phyloP scores from a whole-genome alignment of 2,888 invertebrate species.

The Marasmarcha lunaedactyla region DNA sequence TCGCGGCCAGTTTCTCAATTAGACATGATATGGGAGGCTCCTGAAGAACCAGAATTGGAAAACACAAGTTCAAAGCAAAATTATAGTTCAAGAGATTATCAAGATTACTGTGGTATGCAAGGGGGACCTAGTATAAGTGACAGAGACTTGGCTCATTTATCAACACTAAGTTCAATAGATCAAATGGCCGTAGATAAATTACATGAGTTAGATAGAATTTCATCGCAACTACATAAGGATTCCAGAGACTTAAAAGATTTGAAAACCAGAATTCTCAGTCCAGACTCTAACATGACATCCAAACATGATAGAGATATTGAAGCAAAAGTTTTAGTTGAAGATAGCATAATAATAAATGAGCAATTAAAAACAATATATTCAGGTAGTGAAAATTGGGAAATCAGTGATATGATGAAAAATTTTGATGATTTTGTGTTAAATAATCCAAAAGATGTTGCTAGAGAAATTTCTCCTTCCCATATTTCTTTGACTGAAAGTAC shows the following conservation, averaged over 20 bases:
- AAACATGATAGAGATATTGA: conserved; percentile 69
- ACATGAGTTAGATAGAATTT: conserved; percentile 82
- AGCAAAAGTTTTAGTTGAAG: conserved; percentile 71
- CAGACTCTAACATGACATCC: conserved; percentile 61
- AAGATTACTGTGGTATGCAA: conserved; percentile 77
- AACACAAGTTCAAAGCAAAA: conserved; percentile 73
- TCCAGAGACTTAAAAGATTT: conserved; percentile 82
- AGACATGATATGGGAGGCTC: conserved; percentile 90
- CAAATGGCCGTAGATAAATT: conserved; percentile 83
- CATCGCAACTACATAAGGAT: conserved; percentile 82
- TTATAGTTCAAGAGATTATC: conserved; percentile 82
- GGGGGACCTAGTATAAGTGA: conserved; percentile 81
- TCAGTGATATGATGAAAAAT: conserved; percentile 74
- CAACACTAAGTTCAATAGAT: conserved; percentile 80
- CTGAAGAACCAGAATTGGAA: conserved; percentile 77
- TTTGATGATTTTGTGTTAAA: conserved; percentile 71
- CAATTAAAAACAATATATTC: conserved; percentile 77
- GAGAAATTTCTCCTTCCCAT: conserved; percentile 73
- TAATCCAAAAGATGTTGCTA: conserved; percentile 56
- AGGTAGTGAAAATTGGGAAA: conserved; percentile 77
- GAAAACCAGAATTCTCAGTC: conserved; percentile 77
- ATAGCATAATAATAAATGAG: conserved; percentile 76
- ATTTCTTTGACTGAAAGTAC: conserved; percentile 73
- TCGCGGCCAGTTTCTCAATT: conserved; percentile 79
- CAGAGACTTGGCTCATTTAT: conserved; percentile 81